These are phyloP conservation scores for Encarsia formosa DNA, from an alignment of 2,888 invertebrate genomes.

Conservation along the genomic window DNA sequence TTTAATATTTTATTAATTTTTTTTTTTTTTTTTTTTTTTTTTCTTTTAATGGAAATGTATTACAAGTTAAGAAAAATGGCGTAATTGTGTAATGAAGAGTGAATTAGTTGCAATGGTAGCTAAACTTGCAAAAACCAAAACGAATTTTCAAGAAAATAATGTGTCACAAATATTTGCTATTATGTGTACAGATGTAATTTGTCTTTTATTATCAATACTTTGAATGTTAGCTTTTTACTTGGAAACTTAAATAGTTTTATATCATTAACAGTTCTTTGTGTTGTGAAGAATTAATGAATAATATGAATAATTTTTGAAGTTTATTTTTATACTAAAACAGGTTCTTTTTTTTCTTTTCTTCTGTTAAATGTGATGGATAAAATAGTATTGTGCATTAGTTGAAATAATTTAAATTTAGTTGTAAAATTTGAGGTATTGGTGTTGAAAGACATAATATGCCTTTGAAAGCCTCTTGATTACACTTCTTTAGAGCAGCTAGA, in stretches of 20 bases:
- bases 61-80: constrained; percentile 1
- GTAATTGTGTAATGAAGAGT: neutral
- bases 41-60: constrained; percentile 13
- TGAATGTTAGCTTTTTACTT: constrained; percentile 3
- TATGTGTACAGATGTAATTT: constrained; percentile 2
- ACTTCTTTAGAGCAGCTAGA: constrained; percentile 11
- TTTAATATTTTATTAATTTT: too few species aligned
- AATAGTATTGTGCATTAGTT: constrained; percentile 5
- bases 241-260: too few species aligned
- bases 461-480: constrained; percentile 15
- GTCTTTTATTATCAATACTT: constrained; percentile 19
- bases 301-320: neutral
- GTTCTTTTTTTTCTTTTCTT: neutral
- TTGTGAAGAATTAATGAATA: too few species aligned
- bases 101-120: constrained; percentile 14
- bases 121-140: constrained; percentile 17
- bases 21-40: too few species aligned
- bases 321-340: neutral
- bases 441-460: constrained; percentile 11
- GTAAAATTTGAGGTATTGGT: too few species aligned
- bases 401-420: constrained; percentile 11
- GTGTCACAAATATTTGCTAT: constrained; percentile 6
- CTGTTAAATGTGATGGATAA: neutral
- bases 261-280: too few species aligned
- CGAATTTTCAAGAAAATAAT: constrained; percentile 16